phyloP scores from a whole-genome alignment of 2,888 invertebrate genomes.

The Drosophila kanekoi region DNA sequence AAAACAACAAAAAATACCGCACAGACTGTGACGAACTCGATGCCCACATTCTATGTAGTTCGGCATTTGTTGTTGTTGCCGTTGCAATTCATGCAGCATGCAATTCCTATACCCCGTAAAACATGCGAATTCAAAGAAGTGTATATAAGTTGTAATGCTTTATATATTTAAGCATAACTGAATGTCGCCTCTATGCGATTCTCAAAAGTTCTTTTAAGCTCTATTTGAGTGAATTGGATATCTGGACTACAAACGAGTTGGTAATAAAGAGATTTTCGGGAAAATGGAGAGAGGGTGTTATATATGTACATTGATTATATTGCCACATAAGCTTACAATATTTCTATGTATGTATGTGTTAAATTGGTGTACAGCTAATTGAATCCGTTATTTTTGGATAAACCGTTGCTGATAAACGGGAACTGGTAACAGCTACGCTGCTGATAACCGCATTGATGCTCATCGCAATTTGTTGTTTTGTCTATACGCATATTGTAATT shows the following conservation, averaged over 20 bases:
- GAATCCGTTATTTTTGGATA: constrained; percentile 3
- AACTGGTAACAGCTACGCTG: constrained; percentile 11
- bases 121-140: background rate
- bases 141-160: constrained; percentile 8
- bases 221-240: too few relatives aligned
- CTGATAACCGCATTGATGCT: constrained; percentile 24
- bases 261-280: too few relatives aligned
- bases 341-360: background rate
- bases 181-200: background rate
- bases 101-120: constrained; percentile 51
- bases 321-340: too few relatives aligned
- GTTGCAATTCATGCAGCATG: constrained; percentile 56
- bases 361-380: background rate
- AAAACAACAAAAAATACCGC: constrained; percentile 15
- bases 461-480: constrained; percentile 4
- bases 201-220: background rate
- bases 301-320: too few relatives aligned
- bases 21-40: constrained; percentile 35
- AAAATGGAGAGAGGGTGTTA: too few relatives aligned
- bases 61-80: constrained; percentile 14
- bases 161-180: background rate
- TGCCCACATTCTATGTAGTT: constrained; percentile 27
- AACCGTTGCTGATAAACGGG: constrained; percentile 10
- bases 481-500: constrained; percentile 13
- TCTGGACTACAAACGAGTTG: too few relatives aligned